Conservation (phyloP, 2,113 vertebrate species). For the Albula glossodonta region DNA sequence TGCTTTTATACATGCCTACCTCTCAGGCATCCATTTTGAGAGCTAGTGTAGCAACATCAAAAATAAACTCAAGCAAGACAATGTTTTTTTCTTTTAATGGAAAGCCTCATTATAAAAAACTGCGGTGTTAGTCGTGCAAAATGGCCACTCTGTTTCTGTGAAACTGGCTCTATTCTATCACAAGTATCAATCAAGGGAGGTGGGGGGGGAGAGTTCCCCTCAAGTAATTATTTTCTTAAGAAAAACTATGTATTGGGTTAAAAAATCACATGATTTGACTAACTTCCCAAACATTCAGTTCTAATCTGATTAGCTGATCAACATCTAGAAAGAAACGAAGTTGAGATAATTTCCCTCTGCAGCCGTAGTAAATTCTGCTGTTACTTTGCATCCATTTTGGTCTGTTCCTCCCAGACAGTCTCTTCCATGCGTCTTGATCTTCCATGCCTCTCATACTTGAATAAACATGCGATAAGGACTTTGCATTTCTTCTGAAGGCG, state of each 20-base stretch:
- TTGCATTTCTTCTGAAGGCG: neutral
- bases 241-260: no score
- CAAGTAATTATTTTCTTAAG: no score
- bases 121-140: neutral
- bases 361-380: neutral
- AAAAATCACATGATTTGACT: neutral
- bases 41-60: no score
- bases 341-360: neutral
- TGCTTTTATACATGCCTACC: no score
- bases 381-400: neutral
- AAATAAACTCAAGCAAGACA: no score
- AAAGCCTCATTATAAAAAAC: no score
- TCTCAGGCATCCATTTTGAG: no score
- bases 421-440: neutral
- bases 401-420: no score
- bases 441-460: neutral
- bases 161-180: neutral
- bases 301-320: neutral
- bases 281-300: no score
- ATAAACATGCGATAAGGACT: conserved; percentile 6
- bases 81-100: no score
- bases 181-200: neutral
- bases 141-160: neutral
- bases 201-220: no score
- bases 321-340: neutral